Percentiles rank a stretch among this genome's conserved stretches.
Conservation (phyloP, 2,888 invertebrate genomes). For the Epinotia brunnichana region DNA sequence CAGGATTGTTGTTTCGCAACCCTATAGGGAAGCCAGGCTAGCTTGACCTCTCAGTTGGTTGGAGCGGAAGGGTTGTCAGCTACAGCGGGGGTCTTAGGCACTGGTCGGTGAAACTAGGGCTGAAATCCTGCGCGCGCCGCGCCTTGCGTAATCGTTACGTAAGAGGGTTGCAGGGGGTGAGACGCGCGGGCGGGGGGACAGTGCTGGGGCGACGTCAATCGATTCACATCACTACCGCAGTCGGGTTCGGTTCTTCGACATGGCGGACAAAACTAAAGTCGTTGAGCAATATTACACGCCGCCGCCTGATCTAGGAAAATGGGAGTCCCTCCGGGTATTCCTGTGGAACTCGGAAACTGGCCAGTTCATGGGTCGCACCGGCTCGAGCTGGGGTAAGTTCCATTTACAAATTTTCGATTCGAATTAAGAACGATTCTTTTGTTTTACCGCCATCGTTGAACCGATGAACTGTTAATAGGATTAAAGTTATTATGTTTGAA, state of each 20-base stretch:
- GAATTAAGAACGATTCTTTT: slow-evolving; percentile 5
- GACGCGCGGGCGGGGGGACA: slow-evolving; percentile 50
- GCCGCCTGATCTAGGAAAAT: slow-evolving; percentile 91
- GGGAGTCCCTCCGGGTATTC: slow-evolving; percentile 93
- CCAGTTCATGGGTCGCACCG: slow-evolving; percentile 95
- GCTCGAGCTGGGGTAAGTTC: slow-evolving; percentile 96
- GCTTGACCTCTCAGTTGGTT: slow-evolving; percentile 49
- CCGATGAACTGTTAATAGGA: neutral
- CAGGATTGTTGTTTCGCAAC: slow-evolving; percentile 27
- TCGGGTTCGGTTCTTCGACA: slow-evolving; percentile 78
- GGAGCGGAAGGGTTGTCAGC: slow-evolving; percentile 26
- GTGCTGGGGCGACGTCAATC: slow-evolving; percentile 71
- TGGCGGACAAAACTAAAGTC: slow-evolving; percentile 90
- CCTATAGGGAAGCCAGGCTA: slow-evolving; percentile 48
- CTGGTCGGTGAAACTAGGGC: slow-evolving; percentile 59
- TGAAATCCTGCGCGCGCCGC: slow-evolving; percentile 72
- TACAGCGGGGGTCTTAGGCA: slow-evolving; percentile 48
- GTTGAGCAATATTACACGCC: slow-evolving; percentile 90
- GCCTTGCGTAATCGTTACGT: slow-evolving; percentile 79
- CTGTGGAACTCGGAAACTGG: slow-evolving; percentile 96
- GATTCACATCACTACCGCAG: slow-evolving; percentile 75
- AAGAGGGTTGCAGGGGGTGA: slow-evolving; percentile 73
- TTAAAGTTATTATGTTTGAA: neutral
- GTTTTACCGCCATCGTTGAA: slow-evolving; percentile 10
- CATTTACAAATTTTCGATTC: slow-evolving; percentile 55